Evolutionary conservation across 30 jellyfish, hydroid and myxozoan genomes (phyloP), one percentile per base, ranked within the genome.

Genomic region (Mastigias papua): DNA sequence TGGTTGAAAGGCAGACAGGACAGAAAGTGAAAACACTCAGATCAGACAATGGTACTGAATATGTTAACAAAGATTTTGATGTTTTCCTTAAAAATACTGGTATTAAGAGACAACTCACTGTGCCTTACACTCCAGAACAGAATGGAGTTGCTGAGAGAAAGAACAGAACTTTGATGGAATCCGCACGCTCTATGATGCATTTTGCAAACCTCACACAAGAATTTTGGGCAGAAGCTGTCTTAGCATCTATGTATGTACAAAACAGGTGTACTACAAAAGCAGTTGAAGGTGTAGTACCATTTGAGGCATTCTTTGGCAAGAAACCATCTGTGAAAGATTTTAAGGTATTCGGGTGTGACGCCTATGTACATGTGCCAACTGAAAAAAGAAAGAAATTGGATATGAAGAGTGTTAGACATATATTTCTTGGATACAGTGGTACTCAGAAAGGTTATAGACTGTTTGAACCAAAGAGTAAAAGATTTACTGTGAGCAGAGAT

Each of bases 31-130:
- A 65, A 65, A 46, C 22, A n/a, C 75, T 80, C 1, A 61, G 80
- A 3, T 87, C 96, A 2, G 86, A 87, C 35, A 87, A 87, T 73
- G 86, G 96, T 7, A 82, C 78, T 0, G 96, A 90, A 65, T 90
- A 83, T 60, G 19, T 34, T 25, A 82, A 91, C 23, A 60, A 70
- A 34, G 96, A 46, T 63, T 87, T 87, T 29, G 63, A 32, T 7
- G 42, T 34, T n/a, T 87, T 75, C 35, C 37, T 57, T 15, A 62
- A 29, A 30, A 29, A 29, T 1, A 30, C 62, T 51, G 90, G 90
- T 1, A 80, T 60, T 66, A n/a, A 8, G 25, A 31, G 71, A 54
- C 84, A 72, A 33, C 1, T 20, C 16, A 84, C 72, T 70, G 37
- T 84, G 13, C 94, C 89, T n/a, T 2, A 63, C 17, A 70, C 94